Evolutionary conservation across 2,888 invertebrate species (phyloP).

Genomic region (Calameuta pallipes): DNA sequence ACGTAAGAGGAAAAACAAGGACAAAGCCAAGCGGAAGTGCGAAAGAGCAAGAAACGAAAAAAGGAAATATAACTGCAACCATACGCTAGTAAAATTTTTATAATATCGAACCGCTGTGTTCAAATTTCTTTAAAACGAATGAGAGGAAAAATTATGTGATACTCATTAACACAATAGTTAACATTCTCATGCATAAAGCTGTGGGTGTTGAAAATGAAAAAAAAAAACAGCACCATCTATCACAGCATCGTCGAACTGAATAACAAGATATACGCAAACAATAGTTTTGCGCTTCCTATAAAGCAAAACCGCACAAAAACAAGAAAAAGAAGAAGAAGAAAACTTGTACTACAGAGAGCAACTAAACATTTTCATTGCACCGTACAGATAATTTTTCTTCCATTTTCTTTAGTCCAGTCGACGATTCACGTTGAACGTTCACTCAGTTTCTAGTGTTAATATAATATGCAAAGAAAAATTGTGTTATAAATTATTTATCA

Average conservation of each 20-base stretch:
- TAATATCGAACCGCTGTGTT: slow-evolving; percentile 48
- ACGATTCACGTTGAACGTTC: neutral
- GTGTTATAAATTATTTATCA: neutral
- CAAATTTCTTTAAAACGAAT: slow-evolving; percentile 36
- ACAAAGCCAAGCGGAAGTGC: slow-evolving; percentile 19
- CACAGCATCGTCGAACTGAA: neutral
- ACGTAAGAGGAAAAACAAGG: slow-evolving; percentile 22
- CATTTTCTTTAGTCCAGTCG: neutral
- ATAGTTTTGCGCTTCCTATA: neutral
- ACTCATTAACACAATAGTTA: slow-evolving; percentile 12
- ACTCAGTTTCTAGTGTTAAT: neutral
- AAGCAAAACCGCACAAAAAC: neutral
- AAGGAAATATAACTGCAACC: slow-evolving; percentile 26
- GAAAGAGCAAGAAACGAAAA: slow-evolving; percentile 18
- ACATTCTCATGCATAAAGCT: slow-evolving; percentile 4
- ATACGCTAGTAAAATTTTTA: slow-evolving; percentile 40
- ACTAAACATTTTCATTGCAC: neutral
- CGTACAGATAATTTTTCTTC: neutral
- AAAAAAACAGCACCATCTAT: neutral
- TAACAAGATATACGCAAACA: neutral
- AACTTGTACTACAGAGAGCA: neutral
- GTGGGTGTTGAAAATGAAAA: neutral
- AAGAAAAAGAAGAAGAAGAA: neutral
- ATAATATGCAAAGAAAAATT: neutral
- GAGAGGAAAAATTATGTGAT: slow-evolving; percentile 20